A percentile compares a stretch with the other conserved stretches of the same genome.
phyloP scores from a whole-genome alignment of 1,140 invertebrate species.

The Leptonema lineaticorne region DNA sequence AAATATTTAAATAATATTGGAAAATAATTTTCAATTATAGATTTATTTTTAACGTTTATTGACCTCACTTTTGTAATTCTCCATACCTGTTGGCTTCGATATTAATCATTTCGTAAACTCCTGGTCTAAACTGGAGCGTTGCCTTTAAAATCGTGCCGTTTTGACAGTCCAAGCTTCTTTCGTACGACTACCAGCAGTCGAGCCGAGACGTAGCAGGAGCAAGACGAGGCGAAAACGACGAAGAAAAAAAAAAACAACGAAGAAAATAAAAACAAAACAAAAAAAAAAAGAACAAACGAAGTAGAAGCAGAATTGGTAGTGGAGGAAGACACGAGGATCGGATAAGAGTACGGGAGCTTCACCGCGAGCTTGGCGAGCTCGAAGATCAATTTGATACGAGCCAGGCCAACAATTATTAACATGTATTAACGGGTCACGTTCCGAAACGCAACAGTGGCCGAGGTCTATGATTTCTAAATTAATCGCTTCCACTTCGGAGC shows the following conservation, averaged over 20 bases:
- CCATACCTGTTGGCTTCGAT: too few relatives aligned
- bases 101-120: too few relatives aligned
- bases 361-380: background rate
- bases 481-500: background rate
- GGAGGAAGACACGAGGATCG: background rate
- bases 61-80: too few relatives aligned
- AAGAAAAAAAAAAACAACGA: too few relatives aligned
- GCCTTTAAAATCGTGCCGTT: background rate
- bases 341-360: background rate
- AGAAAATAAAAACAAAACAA: too few relatives aligned
- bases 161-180: background rate
- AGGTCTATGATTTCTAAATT: slow-evolving; percentile 14
- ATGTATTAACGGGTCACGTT: slow-evolving; percentile 38
- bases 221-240: too few relatives aligned
- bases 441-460: background rate
- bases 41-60: too few relatives aligned
- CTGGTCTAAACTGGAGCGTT: too few relatives aligned
- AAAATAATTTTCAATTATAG: too few relatives aligned
- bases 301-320: background rate
- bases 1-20: too few relatives aligned
- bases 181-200: background rate
- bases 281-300: background rate
- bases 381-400: slow-evolving; percentile 38
- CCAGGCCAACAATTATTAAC: slow-evolving; percentile 36
- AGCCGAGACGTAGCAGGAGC: background rate